These are phyloP conservation scores for Archilochus colubris DNA, from an alignment of 2,113 vertebrate genomes.

Conservation along the genomic window DNA sequence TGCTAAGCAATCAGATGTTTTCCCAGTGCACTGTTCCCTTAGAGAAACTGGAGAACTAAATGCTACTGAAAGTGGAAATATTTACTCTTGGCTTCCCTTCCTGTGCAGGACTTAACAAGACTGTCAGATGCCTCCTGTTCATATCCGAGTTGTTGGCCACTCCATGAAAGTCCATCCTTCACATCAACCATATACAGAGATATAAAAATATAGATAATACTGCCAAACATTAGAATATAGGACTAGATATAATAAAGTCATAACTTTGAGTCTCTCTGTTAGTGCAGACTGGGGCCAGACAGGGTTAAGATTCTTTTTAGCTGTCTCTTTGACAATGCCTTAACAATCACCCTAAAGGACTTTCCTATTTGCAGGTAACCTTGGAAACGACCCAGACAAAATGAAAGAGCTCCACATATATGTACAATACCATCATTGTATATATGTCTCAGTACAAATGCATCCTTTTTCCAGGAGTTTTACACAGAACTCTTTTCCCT, in stretches of 20 bases:
- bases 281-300: neutral
- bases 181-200: neutral
- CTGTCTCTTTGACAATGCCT: neutral
- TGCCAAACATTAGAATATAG: neutral
- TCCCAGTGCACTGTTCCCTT: neutral
- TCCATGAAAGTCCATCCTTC: neutral
- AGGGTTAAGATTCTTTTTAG: neutral
- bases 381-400: neutral
- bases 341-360: neutral
- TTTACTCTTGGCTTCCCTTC: neutral
- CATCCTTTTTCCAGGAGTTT: neutral
- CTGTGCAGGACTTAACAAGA: neutral
- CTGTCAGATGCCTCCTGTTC: neutral
- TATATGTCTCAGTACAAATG: neutral
- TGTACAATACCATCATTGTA: neutral
- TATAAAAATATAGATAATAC: neutral
- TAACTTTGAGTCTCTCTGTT: neutral
- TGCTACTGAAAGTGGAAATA: neutral
- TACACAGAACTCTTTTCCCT: neutral
- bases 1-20: slow-evolving; percentile 24
- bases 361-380: neutral
- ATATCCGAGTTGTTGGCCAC: neutral
- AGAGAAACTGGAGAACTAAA: neutral
- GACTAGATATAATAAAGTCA: neutral
- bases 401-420: neutral